Percentiles rank a stretch among this genome's conserved stretches.
Conservation (phyloP, 2,797 vertebrate species). For the Hypotaenidia okinawae region DNA sequence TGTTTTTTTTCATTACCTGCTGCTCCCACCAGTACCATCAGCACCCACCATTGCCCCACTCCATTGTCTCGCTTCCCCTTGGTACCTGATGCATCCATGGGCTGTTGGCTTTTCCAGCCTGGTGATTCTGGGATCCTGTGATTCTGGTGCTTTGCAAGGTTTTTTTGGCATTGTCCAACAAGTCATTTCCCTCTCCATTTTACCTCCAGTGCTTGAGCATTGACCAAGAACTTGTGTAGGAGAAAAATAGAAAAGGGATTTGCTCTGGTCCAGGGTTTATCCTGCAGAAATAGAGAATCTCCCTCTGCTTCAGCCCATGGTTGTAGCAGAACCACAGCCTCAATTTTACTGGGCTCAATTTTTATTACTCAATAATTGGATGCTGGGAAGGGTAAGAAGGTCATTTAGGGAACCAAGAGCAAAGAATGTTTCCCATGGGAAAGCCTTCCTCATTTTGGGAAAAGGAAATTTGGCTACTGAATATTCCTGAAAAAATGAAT, state of each 20-base stretch:
- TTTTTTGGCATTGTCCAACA: neutral
- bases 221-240: neutral
- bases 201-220: neutral
- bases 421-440: neutral
- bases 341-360: neutral
- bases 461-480: neutral
- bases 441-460: neutral
- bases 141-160: neutral
- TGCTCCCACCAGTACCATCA: too few relatives aligned
- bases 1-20: too few relatives aligned
- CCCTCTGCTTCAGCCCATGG: rapidly evolving
- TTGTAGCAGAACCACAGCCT: neutral
- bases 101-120: too few relatives aligned
- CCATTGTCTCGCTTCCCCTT: too few relatives aligned
- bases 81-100: too few relatives aligned
- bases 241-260: neutral
- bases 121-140: too few relatives aligned
- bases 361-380: too few relatives aligned
- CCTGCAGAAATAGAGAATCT: neutral
- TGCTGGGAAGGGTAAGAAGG: neutral
- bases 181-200: neutral
- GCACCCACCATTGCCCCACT: too few relatives aligned
- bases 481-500: neutral
- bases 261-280: neutral
- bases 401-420: neutral